These are phyloP conservation scores for Pachliopta kotzebuea DNA, from an alignment of 2,888 invertebrate genomes.

Conservation along the genomic window DNA sequence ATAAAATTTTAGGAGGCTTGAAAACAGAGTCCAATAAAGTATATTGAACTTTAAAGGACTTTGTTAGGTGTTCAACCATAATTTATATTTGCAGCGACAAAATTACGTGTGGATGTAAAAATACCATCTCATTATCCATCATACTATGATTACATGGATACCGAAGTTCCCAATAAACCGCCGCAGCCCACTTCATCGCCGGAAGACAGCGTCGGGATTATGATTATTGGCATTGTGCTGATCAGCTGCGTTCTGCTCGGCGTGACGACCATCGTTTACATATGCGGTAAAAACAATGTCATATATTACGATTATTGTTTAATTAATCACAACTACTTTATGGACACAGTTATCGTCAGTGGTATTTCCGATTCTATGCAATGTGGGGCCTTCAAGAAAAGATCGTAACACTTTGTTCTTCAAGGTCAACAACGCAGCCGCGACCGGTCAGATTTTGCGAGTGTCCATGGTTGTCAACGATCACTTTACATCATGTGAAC, in stretches of 20 bases:
- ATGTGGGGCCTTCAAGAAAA: no score
- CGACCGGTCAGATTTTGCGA: no score
- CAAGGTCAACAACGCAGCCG: no score
- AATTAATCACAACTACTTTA: no score
- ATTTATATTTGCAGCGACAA: slow-evolving; percentile 50
- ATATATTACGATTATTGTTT: no score
- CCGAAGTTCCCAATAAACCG: slow-evolving; percentile 37
- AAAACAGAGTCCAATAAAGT: not conserved
- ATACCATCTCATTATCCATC: slow-evolving; percentile 66
- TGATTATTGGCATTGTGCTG: slow-evolving; percentile 46
- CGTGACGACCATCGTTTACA: slow-evolving; percentile 11
- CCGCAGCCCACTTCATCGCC: slow-evolving; percentile 50
- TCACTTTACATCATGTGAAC: no score
- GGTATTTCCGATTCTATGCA: no score
- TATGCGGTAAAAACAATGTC: slow-evolving; percentile 24
- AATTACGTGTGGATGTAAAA: slow-evolving; percentile 48
- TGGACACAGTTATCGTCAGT: no score
- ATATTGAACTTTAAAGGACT: not conserved
- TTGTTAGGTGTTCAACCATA: not conserved
- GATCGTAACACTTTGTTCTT: no score
- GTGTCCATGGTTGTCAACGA: no score
- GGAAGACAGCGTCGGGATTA: slow-evolving; percentile 41
- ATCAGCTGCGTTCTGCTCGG: slow-evolving; percentile 26
- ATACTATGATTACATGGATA: slow-evolving; percentile 63
- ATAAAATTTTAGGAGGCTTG: not conserved